A percentile compares a stretch with the other conserved stretches of the same genome.
Evolutionary conservation across 1,140 invertebrate species (phyloP).

Genomic region (Leptestheria dahalacensis): DNA sequence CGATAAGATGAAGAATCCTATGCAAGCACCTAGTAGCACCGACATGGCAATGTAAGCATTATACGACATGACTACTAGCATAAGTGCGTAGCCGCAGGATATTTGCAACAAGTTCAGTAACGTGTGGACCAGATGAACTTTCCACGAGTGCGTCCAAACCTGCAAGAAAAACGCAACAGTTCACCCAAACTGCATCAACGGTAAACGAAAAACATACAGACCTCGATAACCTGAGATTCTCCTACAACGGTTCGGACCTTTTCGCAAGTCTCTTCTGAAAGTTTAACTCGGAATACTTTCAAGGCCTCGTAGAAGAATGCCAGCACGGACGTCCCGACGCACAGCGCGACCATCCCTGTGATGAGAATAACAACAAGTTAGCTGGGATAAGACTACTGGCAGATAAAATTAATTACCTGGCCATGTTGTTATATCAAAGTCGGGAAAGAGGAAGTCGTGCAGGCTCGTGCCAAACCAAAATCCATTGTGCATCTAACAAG

Average conservation of each 20-base stretch:
- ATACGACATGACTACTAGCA: constrained; percentile 12
- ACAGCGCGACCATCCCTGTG: background rate
- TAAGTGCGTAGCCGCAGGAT: constrained; percentile 8
- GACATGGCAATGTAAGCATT: constrained; percentile 10
- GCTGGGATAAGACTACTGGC: background rate
- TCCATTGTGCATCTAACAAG: constrained; percentile 2
- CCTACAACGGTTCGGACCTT: background rate
- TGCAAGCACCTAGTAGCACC: constrained; percentile 1
- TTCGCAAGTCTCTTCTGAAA: background rate
- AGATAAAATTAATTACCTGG: background rate
- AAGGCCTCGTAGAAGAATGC: constrained; percentile 6
- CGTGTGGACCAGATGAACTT: constrained; percentile 3
- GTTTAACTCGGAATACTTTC: background rate
- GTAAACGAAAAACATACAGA: background rate
- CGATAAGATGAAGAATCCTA: constrained; percentile 1
- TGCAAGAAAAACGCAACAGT: background rate
- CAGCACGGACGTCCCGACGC: background rate
- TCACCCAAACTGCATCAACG: background rate
- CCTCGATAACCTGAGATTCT: background rate
- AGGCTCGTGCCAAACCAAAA: constrained; percentile 5
- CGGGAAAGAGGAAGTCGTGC: background rate
- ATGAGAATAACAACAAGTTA: background rate
- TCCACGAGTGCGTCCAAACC: constrained; percentile 8
- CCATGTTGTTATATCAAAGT: background rate
- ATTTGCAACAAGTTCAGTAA: constrained; percentile 10